A percentile compares a stretch with the other conserved stretches of the same genome.
Evolutionary conservation across 2,113 vertebrate genomes (phyloP).

Genomic region (Thymallus thymallus): DNA sequence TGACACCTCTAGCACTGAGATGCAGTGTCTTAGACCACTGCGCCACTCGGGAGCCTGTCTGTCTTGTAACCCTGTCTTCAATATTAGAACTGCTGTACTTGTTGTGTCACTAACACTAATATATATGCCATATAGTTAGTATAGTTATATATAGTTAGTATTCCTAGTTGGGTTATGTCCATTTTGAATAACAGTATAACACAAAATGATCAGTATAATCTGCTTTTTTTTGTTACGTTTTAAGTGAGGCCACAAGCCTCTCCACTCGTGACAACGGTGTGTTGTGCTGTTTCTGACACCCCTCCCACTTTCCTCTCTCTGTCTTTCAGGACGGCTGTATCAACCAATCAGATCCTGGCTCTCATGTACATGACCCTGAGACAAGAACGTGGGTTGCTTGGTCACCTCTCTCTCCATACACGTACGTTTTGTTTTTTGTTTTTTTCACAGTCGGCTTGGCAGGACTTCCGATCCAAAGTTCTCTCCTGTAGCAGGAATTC

Average conservation of each 20-base stretch:
- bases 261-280: too few species aligned
- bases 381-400: conserved; percentile 93
- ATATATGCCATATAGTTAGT: too few species aligned
- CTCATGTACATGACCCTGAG: conserved; percentile 95
- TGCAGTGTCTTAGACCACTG: too few species aligned
- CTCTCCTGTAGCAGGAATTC: conserved; percentile 1
- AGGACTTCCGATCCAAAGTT: conserved; percentile 33
- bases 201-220: background rate
- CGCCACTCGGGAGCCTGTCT: too few species aligned
- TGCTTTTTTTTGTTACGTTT: background rate
- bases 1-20: too few species aligned
- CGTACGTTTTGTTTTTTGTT: conserved; percentile 77
- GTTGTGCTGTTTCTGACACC: too few species aligned
- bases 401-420: conserved; percentile 95
- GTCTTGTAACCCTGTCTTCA: too few species aligned
- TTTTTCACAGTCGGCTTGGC: background rate
- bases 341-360: conserved; percentile 91
- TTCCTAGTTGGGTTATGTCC: background rate
- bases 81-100: too few species aligned
- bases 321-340: conserved; percentile 88
- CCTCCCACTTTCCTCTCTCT: conserved; percentile 5
- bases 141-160: too few species aligned
- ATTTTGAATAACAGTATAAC: background rate
- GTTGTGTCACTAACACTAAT: too few species aligned
- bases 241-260: background rate